phyloP scores from a whole-genome alignment of 2,797 vertebrate genomes.

The Steatocranus sp. region DNA sequence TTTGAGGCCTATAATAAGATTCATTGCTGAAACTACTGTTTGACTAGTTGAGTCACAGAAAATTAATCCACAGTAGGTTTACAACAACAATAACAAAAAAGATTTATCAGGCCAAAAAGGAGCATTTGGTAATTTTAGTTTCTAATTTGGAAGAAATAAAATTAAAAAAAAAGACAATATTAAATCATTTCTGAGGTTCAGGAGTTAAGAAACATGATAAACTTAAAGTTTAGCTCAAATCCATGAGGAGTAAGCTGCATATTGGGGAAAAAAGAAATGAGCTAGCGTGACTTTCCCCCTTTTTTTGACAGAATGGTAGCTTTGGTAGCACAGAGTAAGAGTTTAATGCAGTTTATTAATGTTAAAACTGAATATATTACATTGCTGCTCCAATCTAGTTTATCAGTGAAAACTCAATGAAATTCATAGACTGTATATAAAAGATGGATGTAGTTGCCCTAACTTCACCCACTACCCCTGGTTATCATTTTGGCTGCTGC shows the following conservation, averaged over 20 bases:
- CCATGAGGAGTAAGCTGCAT: neutral
- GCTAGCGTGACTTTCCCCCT: neutral
- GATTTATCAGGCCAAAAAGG: neutral
- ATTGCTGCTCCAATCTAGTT: neutral
- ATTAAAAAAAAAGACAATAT: neutral
- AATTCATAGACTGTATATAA: neutral
- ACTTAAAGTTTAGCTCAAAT: neutral
- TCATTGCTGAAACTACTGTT: neutral
- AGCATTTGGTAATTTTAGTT: neutral
- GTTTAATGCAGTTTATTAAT: neutral
- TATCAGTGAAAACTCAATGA: neutral
- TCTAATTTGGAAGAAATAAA: neutral
- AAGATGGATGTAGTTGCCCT: accelerated
- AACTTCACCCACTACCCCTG: neutral
- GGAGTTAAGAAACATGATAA: neutral
- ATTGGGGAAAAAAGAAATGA: accelerated
- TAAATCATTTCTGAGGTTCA: neutral
- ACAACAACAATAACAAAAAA: neutral
- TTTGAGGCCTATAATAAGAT: neutral
- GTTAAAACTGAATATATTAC: neutral
- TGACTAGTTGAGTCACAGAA: neutral
- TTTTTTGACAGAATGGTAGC: neutral
- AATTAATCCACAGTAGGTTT: neutral
- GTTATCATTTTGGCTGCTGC: neutral
- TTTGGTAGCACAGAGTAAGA: neutral